These are phyloP conservation scores for Poecilia gillii DNA, from an alignment of 2,797 vertebrate genomes.

Conservation along the genomic window DNA sequence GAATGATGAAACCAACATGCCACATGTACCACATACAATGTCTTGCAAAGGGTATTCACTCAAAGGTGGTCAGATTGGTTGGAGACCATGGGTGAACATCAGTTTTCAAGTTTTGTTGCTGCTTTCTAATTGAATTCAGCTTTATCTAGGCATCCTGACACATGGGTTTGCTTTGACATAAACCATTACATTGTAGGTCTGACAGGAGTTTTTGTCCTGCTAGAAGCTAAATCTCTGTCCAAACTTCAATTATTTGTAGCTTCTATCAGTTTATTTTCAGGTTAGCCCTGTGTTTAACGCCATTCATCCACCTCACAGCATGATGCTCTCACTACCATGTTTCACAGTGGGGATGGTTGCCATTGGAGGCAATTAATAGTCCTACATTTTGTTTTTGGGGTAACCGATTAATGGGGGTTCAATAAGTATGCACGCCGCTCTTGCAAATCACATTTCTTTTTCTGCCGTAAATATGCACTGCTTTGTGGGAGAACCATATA, in stretches of 20 bases:
- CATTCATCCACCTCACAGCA: background rate
- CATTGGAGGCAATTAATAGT: no score
- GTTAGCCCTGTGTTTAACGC: background rate
- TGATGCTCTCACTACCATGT: background rate
- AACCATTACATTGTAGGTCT: background rate
- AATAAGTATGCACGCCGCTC: no score
- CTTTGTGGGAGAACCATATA: no score
- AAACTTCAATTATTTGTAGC: background rate
- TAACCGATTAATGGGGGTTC: no score
- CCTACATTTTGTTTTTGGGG: no score
- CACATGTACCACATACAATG: background rate
- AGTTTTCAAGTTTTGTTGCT: background rate
- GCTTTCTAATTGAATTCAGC: background rate
- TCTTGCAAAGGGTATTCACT: background rate
- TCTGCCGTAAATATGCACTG: no score
- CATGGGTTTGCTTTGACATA: background rate
- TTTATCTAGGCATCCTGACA: background rate
- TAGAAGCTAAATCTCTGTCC: background rate
- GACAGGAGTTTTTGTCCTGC: background rate
- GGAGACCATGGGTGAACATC: background rate
- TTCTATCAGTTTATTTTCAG: background rate
- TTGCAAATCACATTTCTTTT: no score
- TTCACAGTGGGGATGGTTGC: no score
- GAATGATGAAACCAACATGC: conserved; percentile 17
- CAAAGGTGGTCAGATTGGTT: background rate